phyloP scores from a whole-genome alignment of 2,888 invertebrate genomes.

The Calliphora vomitoria region DNA sequence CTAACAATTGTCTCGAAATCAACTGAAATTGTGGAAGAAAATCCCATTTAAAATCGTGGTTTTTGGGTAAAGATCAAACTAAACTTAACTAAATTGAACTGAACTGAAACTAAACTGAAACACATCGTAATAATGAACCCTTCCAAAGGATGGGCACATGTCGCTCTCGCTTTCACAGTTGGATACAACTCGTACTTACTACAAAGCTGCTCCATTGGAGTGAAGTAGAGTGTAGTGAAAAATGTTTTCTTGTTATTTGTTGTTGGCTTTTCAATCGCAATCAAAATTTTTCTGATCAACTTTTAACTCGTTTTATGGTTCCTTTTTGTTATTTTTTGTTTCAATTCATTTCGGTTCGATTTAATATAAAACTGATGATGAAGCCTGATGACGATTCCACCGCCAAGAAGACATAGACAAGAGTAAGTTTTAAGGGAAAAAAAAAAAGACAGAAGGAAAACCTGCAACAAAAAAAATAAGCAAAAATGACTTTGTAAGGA shows the following conservation, averaged over 20 bases:
- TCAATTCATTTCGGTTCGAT: slow-evolving; percentile 35
- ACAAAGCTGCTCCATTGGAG: slow-evolving; percentile 22
- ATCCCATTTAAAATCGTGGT: slow-evolving; percentile 65
- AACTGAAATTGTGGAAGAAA: slow-evolving; percentile 69
- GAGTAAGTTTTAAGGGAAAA: background rate
- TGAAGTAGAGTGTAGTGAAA: slow-evolving; percentile 47
- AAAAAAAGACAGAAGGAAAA: slow-evolving; percentile 26
- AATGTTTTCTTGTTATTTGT: slow-evolving; percentile 51
- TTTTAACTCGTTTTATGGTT: slow-evolving; percentile 56
- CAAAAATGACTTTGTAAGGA: slow-evolving; percentile 70
- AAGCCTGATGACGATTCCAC: slow-evolving; percentile 67
- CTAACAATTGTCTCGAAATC: slow-evolving; percentile 74
- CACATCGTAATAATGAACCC: slow-evolving; percentile 70
- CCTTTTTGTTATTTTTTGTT: slow-evolving; percentile 25
- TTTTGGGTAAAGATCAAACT: slow-evolving; percentile 29
- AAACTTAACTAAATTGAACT: slow-evolving; percentile 16
- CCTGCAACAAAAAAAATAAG: background rate
- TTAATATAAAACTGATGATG: slow-evolving; percentile 58
- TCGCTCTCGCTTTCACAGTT: slow-evolving; percentile 76
- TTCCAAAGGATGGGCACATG: slow-evolving; percentile 75
- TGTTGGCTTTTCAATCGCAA: slow-evolving; percentile 74
- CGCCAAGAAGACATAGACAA: slow-evolving; percentile 64
- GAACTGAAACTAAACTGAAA: slow-evolving; percentile 21
- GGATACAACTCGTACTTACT: slow-evolving; percentile 68
- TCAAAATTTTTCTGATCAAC: slow-evolving; percentile 74